phyloP scores from a whole-genome alignment of 2,113 vertebrate species.

The Macquaria ambigua region DNA sequence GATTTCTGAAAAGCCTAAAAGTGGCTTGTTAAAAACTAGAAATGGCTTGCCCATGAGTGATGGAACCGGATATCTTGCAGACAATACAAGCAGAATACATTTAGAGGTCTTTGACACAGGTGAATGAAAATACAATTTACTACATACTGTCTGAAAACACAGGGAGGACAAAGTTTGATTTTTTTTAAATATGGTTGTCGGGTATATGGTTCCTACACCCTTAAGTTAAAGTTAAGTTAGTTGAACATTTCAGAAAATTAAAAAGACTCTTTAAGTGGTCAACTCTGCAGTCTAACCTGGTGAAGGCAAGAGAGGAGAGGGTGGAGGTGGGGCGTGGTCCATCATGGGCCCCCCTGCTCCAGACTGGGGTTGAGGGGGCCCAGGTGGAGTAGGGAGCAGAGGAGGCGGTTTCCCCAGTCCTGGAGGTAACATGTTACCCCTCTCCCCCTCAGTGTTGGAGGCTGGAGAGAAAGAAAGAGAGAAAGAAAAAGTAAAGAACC shows the following conservation, averaged over 20 bases:
- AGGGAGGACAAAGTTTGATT: background rate
- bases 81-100: background rate
- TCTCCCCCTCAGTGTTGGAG: slow-evolving; percentile 58
- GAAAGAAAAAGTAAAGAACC: background rate
- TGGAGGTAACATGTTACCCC: slow-evolving; percentile 62
- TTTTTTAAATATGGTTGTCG: background rate
- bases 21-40: background rate
- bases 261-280: background rate
- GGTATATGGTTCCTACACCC: background rate
- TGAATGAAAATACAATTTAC: background rate
- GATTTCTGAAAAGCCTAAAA: too few relatives aligned
- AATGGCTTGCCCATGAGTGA: background rate
- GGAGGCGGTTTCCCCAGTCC: slow-evolving; percentile 79
- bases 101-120: background rate
- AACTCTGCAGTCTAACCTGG: slow-evolving; percentile 74
- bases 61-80: background rate
- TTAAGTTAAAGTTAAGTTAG: too few relatives aligned
- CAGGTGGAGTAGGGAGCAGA: slow-evolving; percentile 80
- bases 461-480: slow-evolving; percentile 35
- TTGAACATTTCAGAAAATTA: background rate
- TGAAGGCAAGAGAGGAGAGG: slow-evolving; percentile 68
- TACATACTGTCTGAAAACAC: background rate
- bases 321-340: slow-evolving; percentile 54
- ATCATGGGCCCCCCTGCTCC: slow-evolving; percentile 42
- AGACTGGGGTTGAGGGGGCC: slow-evolving; percentile 54